Conservation (phyloP, 2,113 vertebrate genomes). For the Vicugna pacos region DNA sequence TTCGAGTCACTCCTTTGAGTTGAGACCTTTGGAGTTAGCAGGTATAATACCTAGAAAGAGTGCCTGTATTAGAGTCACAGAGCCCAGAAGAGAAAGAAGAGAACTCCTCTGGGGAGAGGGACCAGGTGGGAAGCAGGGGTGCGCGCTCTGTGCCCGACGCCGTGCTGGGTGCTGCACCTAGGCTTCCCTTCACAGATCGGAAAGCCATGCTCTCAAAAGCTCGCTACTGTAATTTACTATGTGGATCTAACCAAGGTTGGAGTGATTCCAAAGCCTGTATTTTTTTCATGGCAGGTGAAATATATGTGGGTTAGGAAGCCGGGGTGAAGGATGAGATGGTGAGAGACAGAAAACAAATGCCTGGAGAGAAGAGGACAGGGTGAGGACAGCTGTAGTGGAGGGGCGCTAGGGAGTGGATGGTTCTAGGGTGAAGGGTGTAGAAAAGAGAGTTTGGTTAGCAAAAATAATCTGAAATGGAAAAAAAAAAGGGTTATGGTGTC, state of each 20-base stretch:
- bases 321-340: not conserved
- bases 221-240: not conserved
- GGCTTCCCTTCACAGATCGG: not conserved
- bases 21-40: slow-evolving; percentile 55
- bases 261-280: not conserved
- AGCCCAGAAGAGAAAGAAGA: not conserved
- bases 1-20: slow-evolving; percentile 3
- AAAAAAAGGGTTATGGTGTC: not conserved
- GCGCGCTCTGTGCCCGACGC: not conserved
- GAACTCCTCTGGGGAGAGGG: not conserved
- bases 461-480: not conserved
- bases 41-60: not conserved
- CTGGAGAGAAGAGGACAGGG: not conserved
- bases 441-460: not conserved
- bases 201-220: not conserved
- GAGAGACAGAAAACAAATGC: slow-evolving; percentile 4
- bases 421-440: not conserved
- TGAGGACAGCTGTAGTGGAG: not conserved
- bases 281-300: slow-evolving; percentile 34
- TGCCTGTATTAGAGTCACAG: not conserved
- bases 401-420: not conserved
- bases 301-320: not conserved
- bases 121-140: not conserved
- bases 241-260: slow-evolving; percentile 3
- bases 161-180: not conserved